Conservation (phyloP, 1,140 invertebrate species). For the Rhyzopertha dominica region DNA sequence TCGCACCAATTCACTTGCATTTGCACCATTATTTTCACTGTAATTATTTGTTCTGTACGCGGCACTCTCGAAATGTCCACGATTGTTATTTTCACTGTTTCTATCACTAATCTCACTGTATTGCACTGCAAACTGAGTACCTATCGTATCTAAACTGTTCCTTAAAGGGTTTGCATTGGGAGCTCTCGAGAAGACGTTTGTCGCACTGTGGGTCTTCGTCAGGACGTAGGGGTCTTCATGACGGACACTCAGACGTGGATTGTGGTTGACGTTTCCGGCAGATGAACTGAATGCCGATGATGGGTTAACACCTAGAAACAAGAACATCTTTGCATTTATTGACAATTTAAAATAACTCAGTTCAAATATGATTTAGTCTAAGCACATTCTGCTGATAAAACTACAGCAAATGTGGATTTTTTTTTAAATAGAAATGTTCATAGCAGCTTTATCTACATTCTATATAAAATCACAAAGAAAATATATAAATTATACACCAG, state of each 20-base stretch:
- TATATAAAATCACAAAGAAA: too few relatives aligned
- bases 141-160: constrained; percentile 32
- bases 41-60: constrained; percentile 12
- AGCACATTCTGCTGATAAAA: too few relatives aligned
- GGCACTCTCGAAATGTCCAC: constrained; percentile 6
- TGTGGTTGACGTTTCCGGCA: constrained; percentile 25
- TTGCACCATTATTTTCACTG: constrained; percentile 11
- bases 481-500: too few relatives aligned
- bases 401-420: too few relatives aligned
- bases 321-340: too few relatives aligned
- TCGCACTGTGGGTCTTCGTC: constrained; percentile 42
- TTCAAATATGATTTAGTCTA: too few relatives aligned
- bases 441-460: too few relatives aligned
- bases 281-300: constrained; percentile 28
- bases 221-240: constrained; percentile 24
- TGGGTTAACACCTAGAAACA: too few relatives aligned
- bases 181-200: constrained; percentile 36
- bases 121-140: constrained; percentile 29
- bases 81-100: constrained; percentile 12
- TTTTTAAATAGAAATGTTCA: too few relatives aligned
- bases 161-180: constrained; percentile 18
- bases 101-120: constrained; percentile 23
- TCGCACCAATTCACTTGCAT: constrained; percentile 9
- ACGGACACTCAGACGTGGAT: constrained; percentile 18
- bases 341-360: too few relatives aligned